Evolutionary conservation across 2,113 vertebrate species (phyloP), one percentile per base, ranked within the genome.

Genomic region (Zapus hudsonius): DNA sequence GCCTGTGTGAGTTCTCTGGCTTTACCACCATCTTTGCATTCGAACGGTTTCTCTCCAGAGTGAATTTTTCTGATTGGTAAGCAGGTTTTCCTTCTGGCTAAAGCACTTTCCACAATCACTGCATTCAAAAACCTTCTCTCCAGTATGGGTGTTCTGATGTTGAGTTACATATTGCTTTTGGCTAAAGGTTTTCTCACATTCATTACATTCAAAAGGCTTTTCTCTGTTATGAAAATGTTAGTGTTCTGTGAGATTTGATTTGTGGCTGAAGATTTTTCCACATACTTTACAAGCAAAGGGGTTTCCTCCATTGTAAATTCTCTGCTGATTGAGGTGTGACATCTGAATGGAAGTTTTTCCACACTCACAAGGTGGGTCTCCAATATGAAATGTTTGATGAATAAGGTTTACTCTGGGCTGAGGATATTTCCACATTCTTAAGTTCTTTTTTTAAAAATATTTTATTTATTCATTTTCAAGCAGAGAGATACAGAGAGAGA

Each of bases 201-300:
- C 89, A 3, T 94, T 96, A 83, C 96, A 97, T 55, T 92, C 87
- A 85, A 95, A 97, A 38, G 97, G 97, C 79, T 97, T 97, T 72
- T 97, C 96, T 81, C 97, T 95, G 17, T 79, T 96, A 90, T 97
- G 96, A 89, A 96, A 97, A 93, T 93, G 90, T 5, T 96, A 96
- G 52, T 97, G 97, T 40, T 96, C 94, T n/a, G 95, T 92, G 52
- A 97, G 97, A 87, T 92, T 96, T 15, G 97, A 96, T 59, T 96
- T 97, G 76, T 97, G 96, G 80, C 94, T 97, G 61, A 98, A 97
- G 83, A 83, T 80, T 90, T 97, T 97, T 22, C 96, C 97, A 95
- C 97, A 98, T 73, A 97, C 93, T 38, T 96, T 97, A 81, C 97
- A 98, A 38, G 95, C 89, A 94, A 95, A 95, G 94, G 93, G 95